Evolutionary conservation across 2,888 invertebrate genomes (phyloP).

Genomic region (Ennomos quercinarius): DNA sequence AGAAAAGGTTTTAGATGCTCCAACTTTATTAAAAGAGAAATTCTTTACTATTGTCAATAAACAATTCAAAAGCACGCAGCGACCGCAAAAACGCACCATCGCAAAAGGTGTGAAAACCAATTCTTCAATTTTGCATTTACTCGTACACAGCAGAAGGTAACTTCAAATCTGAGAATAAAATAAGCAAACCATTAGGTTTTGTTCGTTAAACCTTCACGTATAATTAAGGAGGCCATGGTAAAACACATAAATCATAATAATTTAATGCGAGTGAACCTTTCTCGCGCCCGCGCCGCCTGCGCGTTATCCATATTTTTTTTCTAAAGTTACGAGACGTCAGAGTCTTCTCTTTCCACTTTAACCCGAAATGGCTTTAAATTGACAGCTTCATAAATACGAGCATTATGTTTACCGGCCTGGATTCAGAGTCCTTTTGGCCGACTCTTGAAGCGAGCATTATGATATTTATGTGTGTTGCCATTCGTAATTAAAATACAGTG

Average conservation of each 20-base stretch:
- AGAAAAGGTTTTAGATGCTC: no score
- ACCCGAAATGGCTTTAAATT: constrained; percentile 70
- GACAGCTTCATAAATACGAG: constrained; percentile 78
- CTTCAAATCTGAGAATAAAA: constrained; percentile 44
- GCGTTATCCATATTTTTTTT: constrained; percentile 54
- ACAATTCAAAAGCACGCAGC: not conserved
- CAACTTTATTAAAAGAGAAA: no score
- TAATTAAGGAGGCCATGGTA: constrained; percentile 79
- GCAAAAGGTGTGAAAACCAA: constrained; percentile 25
- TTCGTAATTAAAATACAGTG: not conserved
- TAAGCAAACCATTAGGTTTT: constrained; percentile 56
- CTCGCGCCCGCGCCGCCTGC: constrained; percentile 57
- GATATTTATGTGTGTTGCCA: not conserved
- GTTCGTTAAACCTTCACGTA: constrained; percentile 77
- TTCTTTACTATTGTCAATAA: no score
- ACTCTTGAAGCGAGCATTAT: no score
- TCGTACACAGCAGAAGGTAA: constrained; percentile 26
- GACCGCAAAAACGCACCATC: constrained; percentile 5
- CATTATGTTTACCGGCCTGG: constrained; percentile 40
- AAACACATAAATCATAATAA: constrained; percentile 84
- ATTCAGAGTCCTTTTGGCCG: no score
- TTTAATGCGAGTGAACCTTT: constrained; percentile 78
- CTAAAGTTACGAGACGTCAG: constrained; percentile 64
- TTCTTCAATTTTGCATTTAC: constrained; percentile 20
- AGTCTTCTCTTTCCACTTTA: constrained; percentile 54